Evolutionary conservation across 2,888 invertebrate genomes (phyloP).

Genomic region (Colletes collaris): DNA sequence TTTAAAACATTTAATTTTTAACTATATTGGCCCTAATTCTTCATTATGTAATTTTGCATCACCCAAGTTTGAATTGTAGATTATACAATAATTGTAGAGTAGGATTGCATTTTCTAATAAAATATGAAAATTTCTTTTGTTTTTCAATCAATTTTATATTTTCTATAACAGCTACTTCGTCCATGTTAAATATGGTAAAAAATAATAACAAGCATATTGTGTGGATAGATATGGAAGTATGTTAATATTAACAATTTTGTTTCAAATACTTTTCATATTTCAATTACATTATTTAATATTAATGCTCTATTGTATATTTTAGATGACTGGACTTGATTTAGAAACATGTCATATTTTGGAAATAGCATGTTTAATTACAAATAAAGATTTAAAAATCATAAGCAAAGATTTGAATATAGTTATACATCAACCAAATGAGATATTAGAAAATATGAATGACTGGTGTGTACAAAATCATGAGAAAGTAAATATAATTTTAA

Average conservation of each 20-base stretch:
- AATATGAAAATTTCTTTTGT: not conserved
- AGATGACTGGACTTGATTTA: constrained; percentile 96
- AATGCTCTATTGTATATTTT: constrained; percentile 59
- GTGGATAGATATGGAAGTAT: constrained; percentile 90
- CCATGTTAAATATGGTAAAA: not conserved
- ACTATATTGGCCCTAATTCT: not conserved
- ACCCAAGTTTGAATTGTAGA: not conserved
- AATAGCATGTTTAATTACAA: constrained; percentile 95
- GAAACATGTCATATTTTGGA: constrained; percentile 92
- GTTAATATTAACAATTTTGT: constrained; percentile 37
- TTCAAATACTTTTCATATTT: constrained; percentile 15
- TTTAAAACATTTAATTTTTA: not conserved
- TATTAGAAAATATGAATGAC: constrained; percentile 90
- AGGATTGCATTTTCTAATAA: too few relatives aligned
- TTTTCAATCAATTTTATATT: not conserved
- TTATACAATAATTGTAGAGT: too few relatives aligned
- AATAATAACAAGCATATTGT: constrained; percentile 83
- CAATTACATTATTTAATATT: constrained; percentile 29
- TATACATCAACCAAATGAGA: constrained; percentile 89
- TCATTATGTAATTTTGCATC: not conserved
- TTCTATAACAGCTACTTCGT: constrained; percentile 10
- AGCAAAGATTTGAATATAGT: constrained; percentile 90
- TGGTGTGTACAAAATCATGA: constrained; percentile 94
- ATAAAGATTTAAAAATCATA: constrained; percentile 90
- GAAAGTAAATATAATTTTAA: constrained; percentile 84